phyloP scores from a whole-genome alignment of 2,797 vertebrate species.

The Poliocrania exsul region DNA sequence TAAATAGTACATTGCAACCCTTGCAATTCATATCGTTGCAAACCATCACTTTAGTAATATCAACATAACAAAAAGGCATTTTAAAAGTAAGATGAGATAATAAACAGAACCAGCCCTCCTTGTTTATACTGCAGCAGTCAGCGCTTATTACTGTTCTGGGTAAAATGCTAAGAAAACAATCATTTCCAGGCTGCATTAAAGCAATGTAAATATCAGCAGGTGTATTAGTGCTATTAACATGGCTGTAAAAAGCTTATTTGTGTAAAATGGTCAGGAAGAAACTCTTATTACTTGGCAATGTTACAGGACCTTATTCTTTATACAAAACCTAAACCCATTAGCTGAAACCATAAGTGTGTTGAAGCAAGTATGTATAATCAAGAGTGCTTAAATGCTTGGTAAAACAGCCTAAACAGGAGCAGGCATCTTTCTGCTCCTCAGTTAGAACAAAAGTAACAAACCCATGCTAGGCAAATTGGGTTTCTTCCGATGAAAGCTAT shows the following conservation, averaged over 20 bases:
- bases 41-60: not conserved
- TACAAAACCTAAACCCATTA: slow-evolving; percentile 7
- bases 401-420: not conserved
- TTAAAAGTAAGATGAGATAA: slow-evolving; percentile 26
- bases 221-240: slow-evolving; percentile 30
- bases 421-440: not conserved
- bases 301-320: slow-evolving; percentile 29
- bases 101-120: not conserved
- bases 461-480: not conserved
- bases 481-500: not conserved
- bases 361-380: not conserved
- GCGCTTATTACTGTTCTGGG: not conserved
- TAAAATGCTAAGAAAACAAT: slow-evolving; percentile 12
- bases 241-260: slow-evolving; percentile 33
- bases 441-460: not conserved
- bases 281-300: slow-evolving; percentile 29
- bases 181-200: slow-evolving; percentile 45
- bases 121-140: not conserved
- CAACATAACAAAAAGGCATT: not conserved
- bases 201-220: slow-evolving; percentile 53
- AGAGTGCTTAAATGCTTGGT: not conserved
- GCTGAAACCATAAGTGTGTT: not conserved
- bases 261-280: slow-evolving; percentile 41
- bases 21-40: not conserved
- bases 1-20: not conserved